Evolutionary conservation across 2,113 vertebrate species (phyloP), one percentile per base, ranked within the genome.

Genomic region (Chaetorhynchus papuensis): DNA sequence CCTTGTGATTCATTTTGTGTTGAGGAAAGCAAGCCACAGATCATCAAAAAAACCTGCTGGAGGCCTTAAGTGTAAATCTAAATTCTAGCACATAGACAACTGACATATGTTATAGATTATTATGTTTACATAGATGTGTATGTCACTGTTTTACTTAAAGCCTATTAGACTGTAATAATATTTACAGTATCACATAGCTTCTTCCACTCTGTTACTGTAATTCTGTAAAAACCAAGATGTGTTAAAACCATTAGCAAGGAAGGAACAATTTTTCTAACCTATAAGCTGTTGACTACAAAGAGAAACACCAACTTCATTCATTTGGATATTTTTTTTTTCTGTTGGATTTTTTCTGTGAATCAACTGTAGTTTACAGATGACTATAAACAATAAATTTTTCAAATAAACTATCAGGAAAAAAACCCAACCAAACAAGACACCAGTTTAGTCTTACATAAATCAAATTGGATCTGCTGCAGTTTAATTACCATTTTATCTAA

Each of bases 1-100:
- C 87, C 84, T 87, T 75, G 44, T 96, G 93, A 97, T 93, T 97
- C 70, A 94, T 64, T 87, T 71, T 89, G 49, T 94, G 53, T 90
- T 82, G 26, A 91, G 54, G 49, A 84, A 85, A 96, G 31, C 27
- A 54, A 91, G 82, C 44, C 49, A 71, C 41, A 65, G 30, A 79
- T 60, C 47, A 93, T 63, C 17, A 78, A 66, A 91, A 90, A 90
- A 87, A 27, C 14, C 77, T 90, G 65, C 82, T 91, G 82, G 61
- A 91, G 41, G 61, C 53, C 78, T 90, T 83, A 87, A 85, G 44
- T 85, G 87, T 96, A 94, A 96, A 75, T 87, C 65, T 82, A 71
- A 87, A 95, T 87, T 91, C 78, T 94, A 95, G 65, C 90, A 94
- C 82, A 91, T 13, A 93, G 90, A 87, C 53, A 68, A 91, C 70